Conservation (phyloP, 2,797 vertebrate genomes). For the Helostoma temminkii region DNA sequence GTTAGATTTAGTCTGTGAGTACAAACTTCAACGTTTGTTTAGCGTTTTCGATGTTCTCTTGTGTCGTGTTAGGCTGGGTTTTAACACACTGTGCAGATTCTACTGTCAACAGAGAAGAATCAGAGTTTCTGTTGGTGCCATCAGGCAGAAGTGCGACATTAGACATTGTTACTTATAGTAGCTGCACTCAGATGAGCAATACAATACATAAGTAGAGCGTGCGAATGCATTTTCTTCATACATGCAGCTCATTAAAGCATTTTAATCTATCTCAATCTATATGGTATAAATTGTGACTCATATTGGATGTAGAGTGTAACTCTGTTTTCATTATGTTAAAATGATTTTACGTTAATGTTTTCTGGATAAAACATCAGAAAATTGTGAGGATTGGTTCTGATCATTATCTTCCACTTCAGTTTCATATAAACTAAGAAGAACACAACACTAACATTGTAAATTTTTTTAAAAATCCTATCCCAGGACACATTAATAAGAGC, state of each 20-base stretch:
- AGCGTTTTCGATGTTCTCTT: slow-evolving; percentile 2
- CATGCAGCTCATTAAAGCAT: not conserved
- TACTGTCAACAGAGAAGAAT: slow-evolving; percentile 53
- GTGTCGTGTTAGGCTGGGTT: slow-evolving; percentile 17
- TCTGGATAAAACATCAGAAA: too few relatives aligned
- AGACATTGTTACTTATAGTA: slow-evolving; percentile 45
- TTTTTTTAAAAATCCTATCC: too few relatives aligned
- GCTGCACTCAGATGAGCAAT: slow-evolving; percentile 17
- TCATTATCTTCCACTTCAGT: too few relatives aligned
- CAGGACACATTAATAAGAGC: too few relatives aligned
- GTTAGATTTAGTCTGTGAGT: slow-evolving; percentile 5
- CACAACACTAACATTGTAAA: too few relatives aligned
- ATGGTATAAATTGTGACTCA: not conserved
- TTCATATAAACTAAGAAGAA: too few relatives aligned
- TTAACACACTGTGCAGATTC: slow-evolving; percentile 40
- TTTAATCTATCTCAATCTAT: not conserved
- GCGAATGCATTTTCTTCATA: slow-evolving; percentile 19
- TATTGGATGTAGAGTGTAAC: not conserved
- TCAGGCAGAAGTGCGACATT: slow-evolving; percentile 40
- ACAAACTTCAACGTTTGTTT: slow-evolving; percentile 45
- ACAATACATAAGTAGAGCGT: slow-evolving; percentile 2
- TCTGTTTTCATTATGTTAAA: not conserved
- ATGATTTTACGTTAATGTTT: not conserved
- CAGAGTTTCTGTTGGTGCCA: slow-evolving; percentile 31
- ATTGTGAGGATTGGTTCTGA: too few relatives aligned